Base-by-base conservation (phyloP, 2,797 vertebrate species). In the Anguilla obscura region DNA sequence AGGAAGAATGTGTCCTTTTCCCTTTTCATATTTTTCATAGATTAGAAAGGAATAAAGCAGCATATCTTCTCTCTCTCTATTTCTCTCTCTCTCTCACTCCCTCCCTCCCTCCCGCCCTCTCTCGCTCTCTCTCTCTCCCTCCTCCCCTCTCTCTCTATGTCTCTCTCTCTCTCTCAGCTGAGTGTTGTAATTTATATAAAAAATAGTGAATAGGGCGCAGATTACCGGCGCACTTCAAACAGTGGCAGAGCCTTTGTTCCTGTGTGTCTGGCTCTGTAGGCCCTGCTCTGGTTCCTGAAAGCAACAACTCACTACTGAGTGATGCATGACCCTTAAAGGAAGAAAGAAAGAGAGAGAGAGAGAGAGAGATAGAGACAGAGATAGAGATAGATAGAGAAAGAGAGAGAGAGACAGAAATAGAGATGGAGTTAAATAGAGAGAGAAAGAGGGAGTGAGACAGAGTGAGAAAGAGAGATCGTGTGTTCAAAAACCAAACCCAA, bases 161-260 rank as follows among this genome's bases (percentile, higher is more conserved):
- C 8, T n/a, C 63, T 27, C 63, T n/a, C 30, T 36, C 71, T 12
- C 71, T 76, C 5, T 76, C 71, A 76, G 14, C 1, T 6, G 36
- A 80, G 76, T 79, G 76, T 45, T 79, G 76, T 48, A 18, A 80
- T 80, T 45, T 45, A 14, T 40, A 48, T 45, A 80, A 45, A 80
- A 18, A 14, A 40, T 1, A 16, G 30, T 6, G 76, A 45, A 80
- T 36, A 48, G 18, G 45, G 5, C 21, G 79, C 76, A 79, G 40
- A 50, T 82, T n/a, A n/a, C 21, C 50, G 40, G 36, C 9, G 9
- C 79, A 82, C 79, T 82, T 82, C 79, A 82, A 50, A 82, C 79
- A 50, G 74, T 79, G 45, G 2, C 79, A 24, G 21, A 9, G 45
- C 18, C 79, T 82, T 82, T 82, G 79, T 82, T 82, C 18, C 6